These are phyloP conservation scores for Empidonax traillii DNA, from an alignment of 2,113 vertebrate species.

Conservation along the genomic window DNA sequence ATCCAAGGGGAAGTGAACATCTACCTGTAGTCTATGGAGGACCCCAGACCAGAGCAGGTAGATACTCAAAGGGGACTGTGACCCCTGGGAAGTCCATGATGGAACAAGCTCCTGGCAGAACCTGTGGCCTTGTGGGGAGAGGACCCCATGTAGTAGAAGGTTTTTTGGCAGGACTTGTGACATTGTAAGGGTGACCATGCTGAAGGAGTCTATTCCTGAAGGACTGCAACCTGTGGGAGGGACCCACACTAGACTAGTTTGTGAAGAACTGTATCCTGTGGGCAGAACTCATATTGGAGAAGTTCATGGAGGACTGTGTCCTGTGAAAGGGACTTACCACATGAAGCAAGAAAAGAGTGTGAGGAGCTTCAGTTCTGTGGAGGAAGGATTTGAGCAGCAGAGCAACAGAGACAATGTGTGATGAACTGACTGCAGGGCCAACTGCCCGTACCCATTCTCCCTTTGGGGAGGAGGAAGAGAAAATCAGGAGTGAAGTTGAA, in stretches of 20 bases:
- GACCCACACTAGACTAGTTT: too few species aligned
- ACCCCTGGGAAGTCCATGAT: not conserved
- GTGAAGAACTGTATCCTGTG: not conserved
- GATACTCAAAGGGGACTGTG: not conserved
- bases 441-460: not conserved
- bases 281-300: not conserved
- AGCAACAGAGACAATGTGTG: not conserved
- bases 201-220: not conserved
- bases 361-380: not conserved
- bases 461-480: not conserved
- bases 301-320: not conserved
- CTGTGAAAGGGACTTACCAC: not conserved
- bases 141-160: too few species aligned
- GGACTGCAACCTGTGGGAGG: not conserved
- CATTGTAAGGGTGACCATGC: too few species aligned
- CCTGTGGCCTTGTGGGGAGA: not conserved
- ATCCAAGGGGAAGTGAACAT: accelerated
- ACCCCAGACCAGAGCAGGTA: not conserved
- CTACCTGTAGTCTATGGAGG: not conserved
- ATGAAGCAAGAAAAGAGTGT: not conserved
- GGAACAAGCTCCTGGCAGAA: not conserved
- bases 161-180: not conserved
- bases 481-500: not conserved
- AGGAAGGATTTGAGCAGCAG: not conserved
- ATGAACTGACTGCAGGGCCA: not conserved